These are phyloP conservation scores for Potamarius usumacintae DNA, from an alignment of 2,113 vertebrate genomes.

Conservation along the genomic window DNA sequence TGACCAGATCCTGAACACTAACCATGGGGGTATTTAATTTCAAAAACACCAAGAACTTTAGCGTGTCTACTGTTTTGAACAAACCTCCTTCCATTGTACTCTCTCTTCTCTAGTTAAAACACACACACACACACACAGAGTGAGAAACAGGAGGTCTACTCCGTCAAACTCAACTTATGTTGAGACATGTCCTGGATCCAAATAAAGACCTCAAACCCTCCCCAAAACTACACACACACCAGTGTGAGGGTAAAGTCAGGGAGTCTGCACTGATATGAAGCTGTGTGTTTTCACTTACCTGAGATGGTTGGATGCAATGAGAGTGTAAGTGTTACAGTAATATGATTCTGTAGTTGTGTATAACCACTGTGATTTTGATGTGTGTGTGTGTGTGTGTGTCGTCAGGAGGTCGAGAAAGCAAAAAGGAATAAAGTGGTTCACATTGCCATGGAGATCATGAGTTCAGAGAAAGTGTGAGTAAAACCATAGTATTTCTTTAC, in stretches of 20 bases:
- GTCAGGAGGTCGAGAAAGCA: conserved; percentile 58
- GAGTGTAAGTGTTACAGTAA: conserved; percentile 28
- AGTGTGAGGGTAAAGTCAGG: neutral
- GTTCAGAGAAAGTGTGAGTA: conserved; percentile 96
- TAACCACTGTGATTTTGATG: neutral
- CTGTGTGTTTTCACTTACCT: conserved; percentile 5
- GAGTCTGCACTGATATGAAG: conserved; percentile 24
- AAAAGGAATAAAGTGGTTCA: conserved; percentile 88
- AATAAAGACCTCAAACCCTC: conserved; percentile 42
- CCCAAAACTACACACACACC: conserved; percentile 6
- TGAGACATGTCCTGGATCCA: conserved; percentile 30
- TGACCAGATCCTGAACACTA: neutral
- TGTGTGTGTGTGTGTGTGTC: conserved; percentile 11
- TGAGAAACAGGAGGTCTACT: conserved; percentile 44
- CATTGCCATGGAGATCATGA: conserved; percentile 96
- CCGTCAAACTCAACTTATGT: conserved; percentile 43
- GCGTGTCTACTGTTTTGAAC: neutral
- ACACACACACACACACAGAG: neutral
- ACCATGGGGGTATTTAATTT: neutral
- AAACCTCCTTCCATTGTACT: neutral
- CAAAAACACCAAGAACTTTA: neutral
- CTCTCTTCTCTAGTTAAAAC: neutral
- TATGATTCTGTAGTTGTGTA: neutral
- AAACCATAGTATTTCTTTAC: neutral
- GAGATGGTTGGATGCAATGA: conserved; percentile 44